Conservation (phyloP, 2,888 invertebrate genomes). For the Rotaria magnacalcarata region DNA sequence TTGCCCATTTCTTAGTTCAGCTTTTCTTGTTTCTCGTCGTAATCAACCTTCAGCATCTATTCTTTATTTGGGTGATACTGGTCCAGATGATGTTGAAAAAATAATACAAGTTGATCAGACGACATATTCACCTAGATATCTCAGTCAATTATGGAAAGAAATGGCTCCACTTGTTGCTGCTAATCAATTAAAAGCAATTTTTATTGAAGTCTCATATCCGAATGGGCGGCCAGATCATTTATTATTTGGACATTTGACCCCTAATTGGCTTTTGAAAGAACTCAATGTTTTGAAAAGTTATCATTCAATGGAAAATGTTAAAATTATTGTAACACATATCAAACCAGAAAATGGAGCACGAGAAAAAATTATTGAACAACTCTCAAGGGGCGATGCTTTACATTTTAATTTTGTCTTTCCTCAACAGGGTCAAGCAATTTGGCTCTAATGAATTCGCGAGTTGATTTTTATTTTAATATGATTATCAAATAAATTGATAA, state of each 20-base stretch:
- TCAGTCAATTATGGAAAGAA: neutral
- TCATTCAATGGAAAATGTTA: constrained; percentile 9
- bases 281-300: neutral
- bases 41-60: neutral
- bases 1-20: neutral
- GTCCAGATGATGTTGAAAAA: constrained; percentile 23
- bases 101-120: neutral
- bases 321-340: neutral
- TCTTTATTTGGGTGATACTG: constrained; percentile 31
- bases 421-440: neutral
- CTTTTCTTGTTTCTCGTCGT: neutral
- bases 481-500: too few species aligned
- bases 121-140: neutral
- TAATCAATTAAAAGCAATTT: constrained; percentile 20
- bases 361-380: neutral
- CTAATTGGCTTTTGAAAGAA: constrained; percentile 23
- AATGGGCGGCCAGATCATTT: neutral
- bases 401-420: neutral
- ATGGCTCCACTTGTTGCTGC: neutral
- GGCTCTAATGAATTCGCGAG: neutral
- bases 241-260: constrained; percentile 23
- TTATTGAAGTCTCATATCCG: constrained; percentile 33
- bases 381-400: neutral
- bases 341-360: neutral
- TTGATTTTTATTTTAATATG: too few species aligned